Conservation (phyloP, 2,888 invertebrate species). For the Autographa gamma region DNA sequence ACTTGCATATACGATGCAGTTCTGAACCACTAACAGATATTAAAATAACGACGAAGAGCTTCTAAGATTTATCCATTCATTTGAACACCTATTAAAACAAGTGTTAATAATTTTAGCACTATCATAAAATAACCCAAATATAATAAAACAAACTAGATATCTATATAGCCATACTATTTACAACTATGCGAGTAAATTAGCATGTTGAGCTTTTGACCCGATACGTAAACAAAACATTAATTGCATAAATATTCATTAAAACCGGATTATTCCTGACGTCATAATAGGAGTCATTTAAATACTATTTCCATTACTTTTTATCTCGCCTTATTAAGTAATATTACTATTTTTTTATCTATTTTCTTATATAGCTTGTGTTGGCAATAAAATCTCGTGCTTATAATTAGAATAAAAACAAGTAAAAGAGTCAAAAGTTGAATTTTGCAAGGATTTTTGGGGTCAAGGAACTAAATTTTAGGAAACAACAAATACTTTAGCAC, state of each 20-base stretch:
- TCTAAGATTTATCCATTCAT: background rate
- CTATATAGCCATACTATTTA: background rate
- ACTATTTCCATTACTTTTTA: slow-evolving; percentile 14
- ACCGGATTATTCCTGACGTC: background rate
- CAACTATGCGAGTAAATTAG: slow-evolving; percentile 6
- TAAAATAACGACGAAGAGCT: background rate
- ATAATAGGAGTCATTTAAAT: slow-evolving; percentile 9
- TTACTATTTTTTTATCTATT: too few relatives aligned
- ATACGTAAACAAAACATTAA: slow-evolving; percentile 45
- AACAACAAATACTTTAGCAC: too few relatives aligned
- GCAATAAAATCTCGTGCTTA: too few relatives aligned
- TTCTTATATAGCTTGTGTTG: too few relatives aligned
- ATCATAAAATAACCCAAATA: background rate
- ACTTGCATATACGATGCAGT: too few relatives aligned
- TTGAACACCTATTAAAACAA: background rate
- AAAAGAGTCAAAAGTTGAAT: too few relatives aligned
- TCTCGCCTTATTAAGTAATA: too few relatives aligned
- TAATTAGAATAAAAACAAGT: too few relatives aligned
- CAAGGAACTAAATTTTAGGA: too few relatives aligned
- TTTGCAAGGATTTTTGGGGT: too few relatives aligned
- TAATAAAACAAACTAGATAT: background rate
- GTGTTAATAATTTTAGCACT: background rate
- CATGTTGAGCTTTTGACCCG: slow-evolving; percentile 45
- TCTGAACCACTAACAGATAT: too few relatives aligned
- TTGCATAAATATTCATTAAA: slow-evolving; percentile 39